Evolutionary conservation across 2,797 vertebrate species (phyloP).

Genomic region (Sebastes steindachneri): DNA sequence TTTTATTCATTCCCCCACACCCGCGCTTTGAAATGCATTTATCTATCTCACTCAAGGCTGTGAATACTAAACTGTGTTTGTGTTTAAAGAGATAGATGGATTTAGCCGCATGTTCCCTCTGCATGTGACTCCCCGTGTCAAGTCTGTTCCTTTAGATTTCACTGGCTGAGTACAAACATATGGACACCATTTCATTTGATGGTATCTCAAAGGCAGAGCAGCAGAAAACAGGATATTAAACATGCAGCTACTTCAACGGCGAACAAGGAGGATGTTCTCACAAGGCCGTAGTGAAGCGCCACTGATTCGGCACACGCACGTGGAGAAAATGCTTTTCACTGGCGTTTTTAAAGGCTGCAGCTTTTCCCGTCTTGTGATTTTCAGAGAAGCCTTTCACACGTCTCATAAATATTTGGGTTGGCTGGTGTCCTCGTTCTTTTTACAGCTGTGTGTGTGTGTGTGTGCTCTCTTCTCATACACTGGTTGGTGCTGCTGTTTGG

Average conservation of each 20-base stretch:
- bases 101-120: slow-evolving; percentile 8
- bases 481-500: slow-evolving; percentile 39
- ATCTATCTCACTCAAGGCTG: slow-evolving; percentile 59
- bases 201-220: slow-evolving; percentile 27
- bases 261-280: slow-evolving; percentile 19
- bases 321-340: slow-evolving; percentile 26
- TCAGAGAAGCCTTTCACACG: slow-evolving; percentile 44
- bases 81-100: slow-evolving; percentile 44
- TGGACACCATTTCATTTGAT: slow-evolving; percentile 10
- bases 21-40: slow-evolving; percentile 50
- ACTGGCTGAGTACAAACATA: slow-evolving; percentile 6
- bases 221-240: slow-evolving; percentile 67
- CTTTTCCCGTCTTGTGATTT: slow-evolving; percentile 28
- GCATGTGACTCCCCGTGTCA: slow-evolving; percentile 3
- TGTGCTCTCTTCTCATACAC: not conserved
- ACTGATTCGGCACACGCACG: not conserved
- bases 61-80: slow-evolving; percentile 64
- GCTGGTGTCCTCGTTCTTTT: slow-evolving; percentile 41
- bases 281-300: not conserved
- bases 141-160: slow-evolving; percentile 16
- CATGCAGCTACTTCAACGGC: not conserved
- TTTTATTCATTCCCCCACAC: slow-evolving; percentile 52
- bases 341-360: slow-evolving; percentile 1
- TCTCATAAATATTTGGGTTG: slow-evolving; percentile 79
- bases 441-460: slow-evolving; percentile 20